A percentile compares a stretch with the other conserved stretches of the same genome.
These are phyloP conservation scores for Cerceris rybyensis DNA, from an alignment of 2,888 invertebrate species.

Conservation along the genomic window DNA sequence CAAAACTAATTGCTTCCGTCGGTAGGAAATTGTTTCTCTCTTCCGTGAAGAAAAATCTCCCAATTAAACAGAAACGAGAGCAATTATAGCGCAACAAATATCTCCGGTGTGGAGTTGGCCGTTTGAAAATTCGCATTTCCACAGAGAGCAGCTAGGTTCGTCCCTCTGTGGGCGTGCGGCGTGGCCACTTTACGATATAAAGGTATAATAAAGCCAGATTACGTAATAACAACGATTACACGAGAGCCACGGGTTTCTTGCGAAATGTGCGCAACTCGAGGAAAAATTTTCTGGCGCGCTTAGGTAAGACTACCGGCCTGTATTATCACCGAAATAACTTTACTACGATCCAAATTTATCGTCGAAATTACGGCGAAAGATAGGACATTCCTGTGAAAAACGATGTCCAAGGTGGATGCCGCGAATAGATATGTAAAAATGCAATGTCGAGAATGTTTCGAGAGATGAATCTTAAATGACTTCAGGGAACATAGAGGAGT, in stretches of 20 bases:
- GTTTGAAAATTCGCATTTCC: background rate
- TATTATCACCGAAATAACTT: conserved; percentile 35
- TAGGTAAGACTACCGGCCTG: conserved; percentile 15
- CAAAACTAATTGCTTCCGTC: too few relatives aligned
- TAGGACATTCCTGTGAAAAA: background rate
- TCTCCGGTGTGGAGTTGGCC: background rate
- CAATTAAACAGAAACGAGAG: too few relatives aligned
- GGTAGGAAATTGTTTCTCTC: too few relatives aligned
- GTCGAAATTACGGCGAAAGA: background rate
- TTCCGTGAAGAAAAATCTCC: too few relatives aligned
- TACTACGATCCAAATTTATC: conserved; percentile 25
- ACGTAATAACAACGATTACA: conserved; percentile 39
- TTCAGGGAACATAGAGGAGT: too few relatives aligned
- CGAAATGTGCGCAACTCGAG: conserved; percentile 35
- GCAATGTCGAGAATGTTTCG: too few relatives aligned
- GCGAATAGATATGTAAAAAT: background rate
- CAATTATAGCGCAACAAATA: background rate
- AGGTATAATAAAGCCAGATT: conserved; percentile 38
- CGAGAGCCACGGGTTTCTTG: conserved; percentile 22
- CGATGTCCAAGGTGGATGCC: background rate
- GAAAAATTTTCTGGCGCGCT: conserved; percentile 31
- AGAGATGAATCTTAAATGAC: too few relatives aligned
- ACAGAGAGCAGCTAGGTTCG: background rate
- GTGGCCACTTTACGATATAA: conserved; percentile 15
- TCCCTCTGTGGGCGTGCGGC: conserved; percentile 20